Evolutionary conservation across 2,113 vertebrate species (phyloP).

Genomic region (Recurvirostra avosetta): DNA sequence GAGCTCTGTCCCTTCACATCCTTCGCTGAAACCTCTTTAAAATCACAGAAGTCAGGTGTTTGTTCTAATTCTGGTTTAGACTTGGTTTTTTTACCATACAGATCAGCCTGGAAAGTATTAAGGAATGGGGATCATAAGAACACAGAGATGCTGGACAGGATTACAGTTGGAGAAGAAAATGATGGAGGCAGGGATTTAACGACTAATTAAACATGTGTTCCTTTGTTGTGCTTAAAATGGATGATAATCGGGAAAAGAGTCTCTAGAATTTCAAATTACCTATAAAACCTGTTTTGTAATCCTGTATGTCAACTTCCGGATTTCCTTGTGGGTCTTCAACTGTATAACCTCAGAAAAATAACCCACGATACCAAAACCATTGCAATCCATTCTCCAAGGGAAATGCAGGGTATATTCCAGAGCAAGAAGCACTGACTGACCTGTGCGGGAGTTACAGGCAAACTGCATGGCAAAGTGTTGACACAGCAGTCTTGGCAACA

Average conservation of each 20-base stretch:
- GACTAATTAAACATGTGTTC: neutral
- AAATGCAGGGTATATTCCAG: neutral
- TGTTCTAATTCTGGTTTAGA: neutral
- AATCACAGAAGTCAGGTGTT: neutral
- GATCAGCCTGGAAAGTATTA: neutral
- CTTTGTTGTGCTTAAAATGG: neutral
- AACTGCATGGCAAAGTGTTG: neutral
- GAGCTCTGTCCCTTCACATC: neutral
- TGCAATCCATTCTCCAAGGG: neutral
- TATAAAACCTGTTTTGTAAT: neutral
- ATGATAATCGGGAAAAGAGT: neutral
- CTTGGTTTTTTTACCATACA: neutral
- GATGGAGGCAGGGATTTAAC: neutral
- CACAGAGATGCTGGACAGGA: neutral
- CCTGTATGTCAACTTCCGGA: neutral
- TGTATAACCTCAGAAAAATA: neutral
- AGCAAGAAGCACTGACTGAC: neutral
- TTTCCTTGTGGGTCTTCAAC: neutral
- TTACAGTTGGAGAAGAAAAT: neutral
- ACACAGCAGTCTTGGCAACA: neutral
- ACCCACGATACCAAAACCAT: rapidly evolving
- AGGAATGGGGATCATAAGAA: neutral
- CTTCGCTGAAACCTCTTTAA: neutral
- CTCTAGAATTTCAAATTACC: neutral
- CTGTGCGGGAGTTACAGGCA: neutral